Base-by-base conservation (phyloP, 2,888 invertebrate genomes). In the Amphipyra berbera region DNA sequence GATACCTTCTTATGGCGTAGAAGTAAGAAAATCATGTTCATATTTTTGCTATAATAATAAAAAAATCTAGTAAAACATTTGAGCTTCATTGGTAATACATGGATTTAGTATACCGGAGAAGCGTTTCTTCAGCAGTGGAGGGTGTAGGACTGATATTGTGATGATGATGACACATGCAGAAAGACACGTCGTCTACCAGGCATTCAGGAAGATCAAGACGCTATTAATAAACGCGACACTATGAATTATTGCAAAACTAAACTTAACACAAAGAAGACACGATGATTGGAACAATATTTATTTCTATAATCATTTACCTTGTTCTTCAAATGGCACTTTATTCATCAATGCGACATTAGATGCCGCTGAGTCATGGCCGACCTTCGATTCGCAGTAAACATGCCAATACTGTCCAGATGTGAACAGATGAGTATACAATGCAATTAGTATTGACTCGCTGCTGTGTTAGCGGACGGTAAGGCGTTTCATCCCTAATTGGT, bases 401-500 rank as follows among this genome's bases (percentile, higher is more conserved):
- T 62, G 58, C 21, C 71, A 47, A 73, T 67, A 63, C 40, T 74
- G 58, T 61, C 68, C 74, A 68, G 74, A 68, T 59, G 74, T 56
- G 57, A 52, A 7, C 50, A 45, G 45, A 61, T 35, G 50, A 61
- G 68, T 44, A 57, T 48, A 44, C 63, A 69, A 75, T 69, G 53
- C 58, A 75, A 75, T 74, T 74, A 74, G 56, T 68, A 61, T 71
- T 15, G 74, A 74, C 68, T 73, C 33, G 55, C 61, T 58, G 52
- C 62, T 58, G 61, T 57, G 46, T 58, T 59, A 38, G 56, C 53
- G 33, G 35, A 46, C 61, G 57, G 41, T 49, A 14, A 53, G 45
- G 60, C 68, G 68, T 57, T 68, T 64, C 46, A 71, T 66, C 52
- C 54, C 49, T 70, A 70, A 70, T 66, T 73, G 50, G 56, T 69